These are phyloP conservation scores for Acanthoscelides obtectus DNA, from an alignment of 2,888 invertebrate species.

Conservation along the genomic window DNA sequence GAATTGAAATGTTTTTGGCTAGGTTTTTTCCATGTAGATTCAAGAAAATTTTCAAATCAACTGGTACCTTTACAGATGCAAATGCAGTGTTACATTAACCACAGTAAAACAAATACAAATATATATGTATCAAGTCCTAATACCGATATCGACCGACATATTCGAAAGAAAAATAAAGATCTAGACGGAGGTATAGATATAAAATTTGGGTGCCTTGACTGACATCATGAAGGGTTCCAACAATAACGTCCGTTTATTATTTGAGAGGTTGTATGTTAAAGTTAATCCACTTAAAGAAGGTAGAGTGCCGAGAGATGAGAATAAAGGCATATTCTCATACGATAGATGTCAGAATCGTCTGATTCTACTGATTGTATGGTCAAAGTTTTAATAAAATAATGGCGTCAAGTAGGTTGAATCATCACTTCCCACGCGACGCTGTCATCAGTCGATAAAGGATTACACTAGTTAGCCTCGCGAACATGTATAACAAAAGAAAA, in stretches of 20 bases:
- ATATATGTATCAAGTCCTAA: neutral
- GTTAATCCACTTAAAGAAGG: constrained; percentile 47
- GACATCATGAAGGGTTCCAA: constrained; percentile 25
- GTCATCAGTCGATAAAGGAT: too few relatives aligned
- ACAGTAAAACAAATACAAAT: neutral
- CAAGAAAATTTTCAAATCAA: too few relatives aligned
- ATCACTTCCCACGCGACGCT: too few relatives aligned
- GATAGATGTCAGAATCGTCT: constrained; percentile 35
- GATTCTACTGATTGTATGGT: neutral
- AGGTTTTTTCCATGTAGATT: too few relatives aligned
- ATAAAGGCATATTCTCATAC: constrained; percentile 34
- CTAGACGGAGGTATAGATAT: neutral
- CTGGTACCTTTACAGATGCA: too few relatives aligned
- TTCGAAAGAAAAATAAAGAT: neutral
- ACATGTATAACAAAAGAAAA: too few relatives aligned
- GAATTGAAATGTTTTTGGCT: too few relatives aligned
- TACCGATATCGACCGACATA: neutral
- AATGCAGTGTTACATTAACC: too few relatives aligned
- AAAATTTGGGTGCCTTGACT: constrained; percentile 24
- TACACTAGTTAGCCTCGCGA: too few relatives aligned
- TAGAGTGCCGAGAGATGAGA: constrained; percentile 19
- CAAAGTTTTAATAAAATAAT: too few relatives aligned
- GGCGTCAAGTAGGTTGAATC: too few relatives aligned
- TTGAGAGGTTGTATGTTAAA: constrained; percentile 23
- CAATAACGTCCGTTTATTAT: constrained; percentile 27